Evolutionary conservation across 2,797 vertebrate species (phyloP), one percentile per base, ranked within the genome.

Genomic region (Falco concolor): DNA sequence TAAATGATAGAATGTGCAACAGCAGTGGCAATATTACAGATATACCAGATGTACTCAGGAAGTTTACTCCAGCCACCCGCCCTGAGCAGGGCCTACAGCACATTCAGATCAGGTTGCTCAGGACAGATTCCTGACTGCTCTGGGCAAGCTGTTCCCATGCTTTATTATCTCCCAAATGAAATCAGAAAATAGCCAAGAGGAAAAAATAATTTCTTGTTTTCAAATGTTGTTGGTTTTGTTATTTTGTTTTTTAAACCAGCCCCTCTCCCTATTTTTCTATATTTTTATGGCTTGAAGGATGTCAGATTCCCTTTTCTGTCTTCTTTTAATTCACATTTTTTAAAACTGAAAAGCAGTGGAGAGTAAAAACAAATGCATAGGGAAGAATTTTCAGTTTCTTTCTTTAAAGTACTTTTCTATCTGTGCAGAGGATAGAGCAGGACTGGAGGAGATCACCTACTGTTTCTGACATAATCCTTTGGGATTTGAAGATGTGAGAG

Each of bases 381-480:
- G 21, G 32, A 84, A 20, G 45, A 90, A 86, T 73, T 75, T 86
- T 81, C 73, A 38, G 38, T 68, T 87, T 73, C 45, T 81, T 93
- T 89, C 87, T 85, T 90, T 86, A 47, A 86, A 93, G 80, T 91
- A 27, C 24, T 73, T 76, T 86, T 72, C 69, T 88, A 9, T 86
- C 80, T 63, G 69, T 42, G 30, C 42, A 72, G 70, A 87, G 38
- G 47, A 72, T 80, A 87, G 82, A 93, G 79, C 57, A 81, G 85
- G 65, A 81, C 61, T 78, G 69, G 36, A 74, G 30, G 68, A 90
- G 85, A 95, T 91, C 87, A 93, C 83, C 69, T 75, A 80, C 88
- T 78, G 50, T 91, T 96, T 93, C 79, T 91, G 61, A 76, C 59
- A 78, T 91, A 95, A 95, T 91, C 96, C 91, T 78, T 72, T 76